phyloP scores from a whole-genome alignment of 1,140 invertebrate genomes.

The Bombus polaris region DNA sequence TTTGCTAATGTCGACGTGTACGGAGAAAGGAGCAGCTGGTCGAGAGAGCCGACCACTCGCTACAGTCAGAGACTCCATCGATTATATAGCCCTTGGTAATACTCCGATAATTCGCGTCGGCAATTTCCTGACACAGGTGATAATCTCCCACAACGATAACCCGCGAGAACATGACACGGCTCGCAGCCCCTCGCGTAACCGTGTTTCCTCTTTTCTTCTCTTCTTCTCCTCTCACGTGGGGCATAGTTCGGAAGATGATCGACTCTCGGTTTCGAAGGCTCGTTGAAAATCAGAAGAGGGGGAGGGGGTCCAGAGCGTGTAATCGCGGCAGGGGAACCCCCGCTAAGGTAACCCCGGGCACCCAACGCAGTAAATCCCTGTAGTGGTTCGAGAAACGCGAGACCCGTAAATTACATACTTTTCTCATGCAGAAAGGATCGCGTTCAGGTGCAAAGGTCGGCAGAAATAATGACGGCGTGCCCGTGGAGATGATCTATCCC shows the following conservation, averaged over 20 bases:
- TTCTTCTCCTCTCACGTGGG: too few relatives aligned
- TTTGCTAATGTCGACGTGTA: constrained; percentile 49
- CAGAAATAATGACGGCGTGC: constrained; percentile 73
- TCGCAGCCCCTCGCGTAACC: background rate
- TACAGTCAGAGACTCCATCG: constrained; percentile 9
- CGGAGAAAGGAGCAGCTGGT: background rate
- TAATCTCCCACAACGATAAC: constrained; percentile 64
- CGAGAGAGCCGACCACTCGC: constrained; percentile 13
- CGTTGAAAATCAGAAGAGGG: constrained; percentile 21
- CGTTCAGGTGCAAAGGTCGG: constrained; percentile 71
- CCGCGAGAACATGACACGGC: constrained; percentile 52
- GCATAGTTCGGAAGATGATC: background rate
- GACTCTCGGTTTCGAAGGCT: constrained; percentile 36
- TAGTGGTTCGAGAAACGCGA: constrained; percentile 74
- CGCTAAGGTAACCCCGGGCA: constrained; percentile 75
- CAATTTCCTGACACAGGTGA: constrained; percentile 57
- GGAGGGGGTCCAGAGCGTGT: background rate
- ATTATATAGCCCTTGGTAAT: constrained; percentile 54
- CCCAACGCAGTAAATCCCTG: constrained; percentile 78
- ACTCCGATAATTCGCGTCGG: constrained; percentile 57
- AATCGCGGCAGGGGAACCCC: constrained; percentile 63
- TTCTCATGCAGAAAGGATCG: constrained; percentile 77
- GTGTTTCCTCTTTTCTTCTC: background rate
- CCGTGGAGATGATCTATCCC: constrained; percentile 72
- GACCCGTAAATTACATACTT: constrained; percentile 80